These are phyloP conservation scores for Actinostola sp. DNA, from an alignment of 92 coral and sea anemone genomes.

Conservation along the genomic window DNA sequence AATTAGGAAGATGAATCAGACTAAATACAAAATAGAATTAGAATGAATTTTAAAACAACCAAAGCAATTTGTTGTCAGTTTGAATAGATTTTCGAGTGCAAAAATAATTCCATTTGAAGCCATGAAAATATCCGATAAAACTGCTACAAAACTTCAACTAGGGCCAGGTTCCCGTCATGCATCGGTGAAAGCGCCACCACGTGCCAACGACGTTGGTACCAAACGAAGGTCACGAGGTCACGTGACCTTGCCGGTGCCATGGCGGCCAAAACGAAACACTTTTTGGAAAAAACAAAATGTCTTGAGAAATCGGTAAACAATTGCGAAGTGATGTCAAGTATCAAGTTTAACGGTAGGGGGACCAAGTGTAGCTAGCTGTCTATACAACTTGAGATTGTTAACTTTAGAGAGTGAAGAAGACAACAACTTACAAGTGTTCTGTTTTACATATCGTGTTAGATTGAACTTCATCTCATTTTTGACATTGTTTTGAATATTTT, in stretches of 20 bases:
- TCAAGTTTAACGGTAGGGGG: no score
- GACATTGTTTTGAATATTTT: constrained; percentile 31
- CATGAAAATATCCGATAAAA: no score
- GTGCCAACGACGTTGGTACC: constrained; percentile 5
- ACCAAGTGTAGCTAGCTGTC: no score
- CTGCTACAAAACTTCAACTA: background rate
- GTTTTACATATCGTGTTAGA: background rate
- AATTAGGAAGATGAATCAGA: no score
- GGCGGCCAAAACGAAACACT: constrained; percentile 2
- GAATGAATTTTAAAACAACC: no score
- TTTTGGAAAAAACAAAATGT: no score
- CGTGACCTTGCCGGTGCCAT: constrained; percentile 30
- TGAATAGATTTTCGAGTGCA: no score
- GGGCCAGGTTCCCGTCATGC: background rate
- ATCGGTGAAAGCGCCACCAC: background rate
- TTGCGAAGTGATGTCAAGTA: no score
- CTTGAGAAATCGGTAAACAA: no score
- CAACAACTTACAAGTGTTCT: background rate
- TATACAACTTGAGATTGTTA: background rate
- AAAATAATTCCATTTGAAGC: no score
- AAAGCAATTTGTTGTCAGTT: no score
- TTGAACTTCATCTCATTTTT: constrained; percentile 21
- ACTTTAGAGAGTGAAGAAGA: background rate
- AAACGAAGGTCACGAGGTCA: constrained; percentile 22
- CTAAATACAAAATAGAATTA: no score